Evolutionary conservation across 2,888 invertebrate genomes (phyloP).

Genomic region (Euclidia mi): DNA sequence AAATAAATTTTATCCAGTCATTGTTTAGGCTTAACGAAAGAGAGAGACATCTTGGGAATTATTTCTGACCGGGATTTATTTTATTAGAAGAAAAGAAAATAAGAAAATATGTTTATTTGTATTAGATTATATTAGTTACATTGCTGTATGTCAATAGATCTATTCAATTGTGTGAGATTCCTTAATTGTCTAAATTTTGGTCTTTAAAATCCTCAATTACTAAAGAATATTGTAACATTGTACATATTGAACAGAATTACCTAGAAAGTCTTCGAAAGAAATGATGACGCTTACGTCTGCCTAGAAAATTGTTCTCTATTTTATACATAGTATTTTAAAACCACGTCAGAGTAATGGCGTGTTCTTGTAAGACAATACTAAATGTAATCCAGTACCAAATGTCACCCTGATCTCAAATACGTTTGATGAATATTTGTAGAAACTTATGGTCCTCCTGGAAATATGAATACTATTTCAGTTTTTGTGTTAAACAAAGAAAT

Average conservation of each 20-base stretch:
- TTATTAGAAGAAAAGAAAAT: no score
- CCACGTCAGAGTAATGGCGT: constrained; percentile 23
- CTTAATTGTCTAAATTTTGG: neutral
- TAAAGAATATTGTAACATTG: neutral
- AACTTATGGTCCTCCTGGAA: constrained; percentile 46
- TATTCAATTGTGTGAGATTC: neutral
- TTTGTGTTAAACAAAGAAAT: no score
- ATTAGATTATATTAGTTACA: constrained; percentile 3
- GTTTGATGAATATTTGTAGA: constrained; percentile 33
- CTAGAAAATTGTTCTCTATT: constrained; percentile 33
- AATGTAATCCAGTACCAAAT: constrained; percentile 33
- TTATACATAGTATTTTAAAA: constrained; percentile 34
- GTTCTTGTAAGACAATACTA: constrained; percentile 54
- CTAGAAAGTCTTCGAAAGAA: constrained; percentile 31
- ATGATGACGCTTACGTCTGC: constrained; percentile 40
- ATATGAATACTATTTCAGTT: constrained; percentile 10
- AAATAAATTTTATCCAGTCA: constrained; percentile 69
- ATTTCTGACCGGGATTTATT: constrained; percentile 17
- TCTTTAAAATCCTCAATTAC: neutral
- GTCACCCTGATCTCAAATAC: constrained; percentile 50
- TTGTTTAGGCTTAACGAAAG: constrained; percentile 54
- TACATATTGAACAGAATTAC: constrained; percentile 16
- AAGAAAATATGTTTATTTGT: no score
- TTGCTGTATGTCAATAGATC: neutral
- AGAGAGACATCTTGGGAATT: constrained; percentile 37